These are phyloP conservation scores for Leptatherina wallacei DNA, from an alignment of 2,797 vertebrate species.

Conservation along the genomic window DNA sequence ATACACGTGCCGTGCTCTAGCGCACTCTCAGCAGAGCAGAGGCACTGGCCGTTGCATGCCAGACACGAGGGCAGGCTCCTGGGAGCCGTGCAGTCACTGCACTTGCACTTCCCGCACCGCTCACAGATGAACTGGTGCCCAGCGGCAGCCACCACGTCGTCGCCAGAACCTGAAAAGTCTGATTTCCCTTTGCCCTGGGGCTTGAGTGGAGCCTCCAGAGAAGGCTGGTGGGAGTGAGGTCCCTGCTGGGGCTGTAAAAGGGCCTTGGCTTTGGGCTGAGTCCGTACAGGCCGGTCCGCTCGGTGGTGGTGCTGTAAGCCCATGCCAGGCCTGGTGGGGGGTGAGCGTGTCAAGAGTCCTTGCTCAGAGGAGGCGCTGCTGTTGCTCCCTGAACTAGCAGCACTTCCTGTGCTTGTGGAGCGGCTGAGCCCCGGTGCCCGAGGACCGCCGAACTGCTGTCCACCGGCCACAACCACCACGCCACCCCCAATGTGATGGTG, in stretches of 20 bases:
- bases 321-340: constrained; percentile 79
- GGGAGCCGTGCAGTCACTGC: constrained; percentile 91
- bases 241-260: constrained; percentile 67
- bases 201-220: constrained; percentile 85
- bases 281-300: constrained; percentile 86
- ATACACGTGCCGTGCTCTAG: constrained; percentile 97
- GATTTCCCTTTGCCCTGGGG: constrained; percentile 84
- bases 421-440: constrained; percentile 89
- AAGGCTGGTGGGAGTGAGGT: constrained; percentile 72
- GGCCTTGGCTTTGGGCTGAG: constrained; percentile 89
- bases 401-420: constrained; percentile 94
- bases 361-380: constrained; percentile 93
- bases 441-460: constrained; percentile 66
- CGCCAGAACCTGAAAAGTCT: constrained; percentile 63
- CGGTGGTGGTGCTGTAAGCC: constrained; percentile 75
- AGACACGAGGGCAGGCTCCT: constrained; percentile 90
- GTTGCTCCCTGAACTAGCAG: constrained; percentile 92
- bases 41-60: constrained; percentile 92
- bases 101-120: constrained; percentile 96
- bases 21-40: constrained; percentile 93
- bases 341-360: constrained; percentile 88
- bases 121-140: constrained; percentile 96
- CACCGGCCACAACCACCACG: constrained; percentile 60
- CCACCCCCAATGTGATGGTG: constrained; percentile 64
- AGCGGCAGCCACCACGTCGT: constrained; percentile 64